These are phyloP conservation scores for Globodera rostochiensis DNA, from an alignment of 1,140 invertebrate species.

Conservation along the genomic window DNA sequence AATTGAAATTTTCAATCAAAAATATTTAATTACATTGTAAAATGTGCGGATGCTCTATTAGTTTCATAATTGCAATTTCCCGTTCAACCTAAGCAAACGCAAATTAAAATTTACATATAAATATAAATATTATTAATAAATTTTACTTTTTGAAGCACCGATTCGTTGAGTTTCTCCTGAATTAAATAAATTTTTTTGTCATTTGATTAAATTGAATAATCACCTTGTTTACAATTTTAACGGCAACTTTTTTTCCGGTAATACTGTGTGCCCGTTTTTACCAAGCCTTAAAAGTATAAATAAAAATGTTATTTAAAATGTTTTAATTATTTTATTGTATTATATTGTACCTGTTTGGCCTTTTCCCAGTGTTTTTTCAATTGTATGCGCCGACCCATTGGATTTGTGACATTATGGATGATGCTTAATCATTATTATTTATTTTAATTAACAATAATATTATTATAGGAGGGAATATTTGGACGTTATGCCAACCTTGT, in stretches of 20 bases:
- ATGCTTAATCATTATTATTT: not conserved
- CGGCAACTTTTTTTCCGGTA: slow-evolving; percentile 94
- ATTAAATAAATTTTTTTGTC: not conserved
- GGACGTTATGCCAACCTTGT: no score
- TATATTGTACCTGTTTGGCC: slow-evolving; percentile 87
- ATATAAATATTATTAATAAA: not conserved
- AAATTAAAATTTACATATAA: not conserved
- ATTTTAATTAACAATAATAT: no score
- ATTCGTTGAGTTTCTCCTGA: slow-evolving; percentile 92
- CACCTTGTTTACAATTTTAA: slow-evolving; percentile 94
- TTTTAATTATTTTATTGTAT: no score
- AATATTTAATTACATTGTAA: slow-evolving; percentile 72
- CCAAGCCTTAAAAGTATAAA: slow-evolving; percentile 82
- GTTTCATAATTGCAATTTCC: slow-evolving; percentile 99
- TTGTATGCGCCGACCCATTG: slow-evolving; percentile 81
- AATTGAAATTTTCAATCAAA: slow-evolving; percentile 13
- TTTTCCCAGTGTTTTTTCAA: slow-evolving; percentile 98
- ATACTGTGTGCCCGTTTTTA: slow-evolving; percentile 97
- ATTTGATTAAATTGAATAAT: not conserved
- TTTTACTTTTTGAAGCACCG: slow-evolving; percentile 96
- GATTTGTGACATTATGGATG: slow-evolving; percentile 38
- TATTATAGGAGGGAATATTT: no score
- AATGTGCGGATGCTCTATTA: slow-evolving; percentile 99
- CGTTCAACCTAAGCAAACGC: slow-evolving; percentile 83
- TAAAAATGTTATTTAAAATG: not conserved